Percentiles rank a stretch among this genome's conserved stretches.
phyloP scores from a whole-genome alignment of 2,113 vertebrate species.

The Megalops atlanticus region DNA sequence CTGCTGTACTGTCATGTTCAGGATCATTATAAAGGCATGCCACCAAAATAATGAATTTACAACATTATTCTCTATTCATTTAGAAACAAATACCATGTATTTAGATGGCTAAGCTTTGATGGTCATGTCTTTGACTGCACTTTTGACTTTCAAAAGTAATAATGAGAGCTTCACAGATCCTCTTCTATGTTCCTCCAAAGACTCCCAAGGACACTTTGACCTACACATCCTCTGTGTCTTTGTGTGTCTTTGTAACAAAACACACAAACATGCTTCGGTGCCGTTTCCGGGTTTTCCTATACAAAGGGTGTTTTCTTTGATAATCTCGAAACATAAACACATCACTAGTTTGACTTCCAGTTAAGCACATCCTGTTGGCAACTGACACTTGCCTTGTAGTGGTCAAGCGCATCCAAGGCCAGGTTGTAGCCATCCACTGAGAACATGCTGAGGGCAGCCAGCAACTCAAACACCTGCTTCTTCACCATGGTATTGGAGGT shows the following conservation, averaged over 20 bases:
- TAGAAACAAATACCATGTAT: too few relatives aligned
- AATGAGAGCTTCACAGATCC: too few relatives aligned
- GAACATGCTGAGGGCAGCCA: constrained; percentile 93
- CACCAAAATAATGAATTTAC: neutral
- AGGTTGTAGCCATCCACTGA: constrained; percentile 83
- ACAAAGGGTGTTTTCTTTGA: neutral
- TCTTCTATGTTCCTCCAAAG: neutral
- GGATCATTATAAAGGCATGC: neutral
- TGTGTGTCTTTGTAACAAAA: neutral
- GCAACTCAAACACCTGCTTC: constrained; percentile 95
- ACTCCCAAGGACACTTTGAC: neutral
- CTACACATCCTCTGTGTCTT: neutral
- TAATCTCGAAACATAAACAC: too few relatives aligned
- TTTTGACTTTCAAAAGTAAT: too few relatives aligned
- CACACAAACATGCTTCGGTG: neutral
- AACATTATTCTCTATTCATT: too few relatives aligned
- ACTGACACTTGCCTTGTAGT: constrained; percentile 85
- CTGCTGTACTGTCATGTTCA: too few relatives aligned
- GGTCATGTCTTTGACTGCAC: neutral
- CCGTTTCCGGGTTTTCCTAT: neutral
- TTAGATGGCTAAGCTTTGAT: too few relatives aligned
- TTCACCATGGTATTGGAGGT: constrained; percentile 97
- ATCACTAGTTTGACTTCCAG: too few relatives aligned
- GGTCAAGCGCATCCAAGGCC: constrained; percentile 89
- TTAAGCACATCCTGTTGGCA: neutral